These are phyloP conservation scores for Neomonachus schauinslandi DNA, from an alignment of 2,113 vertebrate genomes.

Conservation along the genomic window DNA sequence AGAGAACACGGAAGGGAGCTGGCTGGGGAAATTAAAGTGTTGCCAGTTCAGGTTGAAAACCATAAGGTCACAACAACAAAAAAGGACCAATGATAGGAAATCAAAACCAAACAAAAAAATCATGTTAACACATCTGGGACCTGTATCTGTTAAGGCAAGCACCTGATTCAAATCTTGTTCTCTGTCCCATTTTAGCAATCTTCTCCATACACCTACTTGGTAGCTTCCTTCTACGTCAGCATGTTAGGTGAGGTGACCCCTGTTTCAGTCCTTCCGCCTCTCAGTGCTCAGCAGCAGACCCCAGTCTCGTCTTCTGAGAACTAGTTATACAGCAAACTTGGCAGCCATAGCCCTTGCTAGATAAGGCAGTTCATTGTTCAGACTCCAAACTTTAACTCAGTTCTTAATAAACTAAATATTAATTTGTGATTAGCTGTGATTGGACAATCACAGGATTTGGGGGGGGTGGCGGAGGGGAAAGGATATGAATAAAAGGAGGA, in stretches of 20 bases:
- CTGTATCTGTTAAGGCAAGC: not conserved
- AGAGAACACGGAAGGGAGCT: not conserved
- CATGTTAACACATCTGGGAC: not conserved
- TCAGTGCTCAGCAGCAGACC: too few species aligned
- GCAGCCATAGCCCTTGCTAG: not conserved
- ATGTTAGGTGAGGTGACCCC: not conserved
- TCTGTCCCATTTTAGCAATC: not conserved
- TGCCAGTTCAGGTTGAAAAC: not conserved
- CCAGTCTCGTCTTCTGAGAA: not conserved
- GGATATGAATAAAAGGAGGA: not conserved
- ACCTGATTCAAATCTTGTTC: not conserved
- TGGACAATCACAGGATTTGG: not conserved
- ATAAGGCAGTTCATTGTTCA: not conserved
- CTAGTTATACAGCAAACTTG: not conserved
- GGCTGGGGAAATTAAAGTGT: not conserved
- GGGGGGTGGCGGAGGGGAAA: not conserved
- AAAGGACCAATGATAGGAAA: not conserved
- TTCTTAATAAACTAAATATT: not conserved
- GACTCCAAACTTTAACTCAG: constrained; percentile 20
- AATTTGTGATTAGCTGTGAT: not conserved
- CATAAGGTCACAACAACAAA: not conserved
- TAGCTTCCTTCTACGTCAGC: not conserved
- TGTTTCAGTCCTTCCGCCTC: not conserved
- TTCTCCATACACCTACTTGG: not conserved
- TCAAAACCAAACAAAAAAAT: not conserved